Percentiles rank a stretch among this genome's conserved stretches.
phyloP scores from a whole-genome alignment of 2,113 vertebrate genomes.

The Chloropsis cyanopogon region DNA sequence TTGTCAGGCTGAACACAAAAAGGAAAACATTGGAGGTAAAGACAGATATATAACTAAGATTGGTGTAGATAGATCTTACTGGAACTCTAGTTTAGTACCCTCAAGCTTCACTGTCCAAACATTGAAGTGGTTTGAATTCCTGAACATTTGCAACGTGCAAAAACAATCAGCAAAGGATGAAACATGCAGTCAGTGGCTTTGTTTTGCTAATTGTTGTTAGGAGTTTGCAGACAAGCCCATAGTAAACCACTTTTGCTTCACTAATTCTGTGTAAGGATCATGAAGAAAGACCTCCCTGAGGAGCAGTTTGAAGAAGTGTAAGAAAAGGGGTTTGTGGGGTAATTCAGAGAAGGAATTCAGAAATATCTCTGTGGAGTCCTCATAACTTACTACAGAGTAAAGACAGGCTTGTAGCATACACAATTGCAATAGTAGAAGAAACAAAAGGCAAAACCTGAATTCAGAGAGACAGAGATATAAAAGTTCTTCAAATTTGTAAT shows the following conservation, averaged over 20 bases:
- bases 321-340: background rate
- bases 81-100: background rate
- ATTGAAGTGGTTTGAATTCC: background rate
- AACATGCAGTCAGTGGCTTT: background rate
- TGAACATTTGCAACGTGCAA: background rate
- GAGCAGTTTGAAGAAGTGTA: background rate
- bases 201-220: background rate
- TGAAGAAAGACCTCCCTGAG: background rate
- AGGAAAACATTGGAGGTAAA: background rate
- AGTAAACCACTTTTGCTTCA: background rate
- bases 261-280: background rate
- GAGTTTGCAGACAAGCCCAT: background rate
- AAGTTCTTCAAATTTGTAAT: background rate
- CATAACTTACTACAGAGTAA: background rate
- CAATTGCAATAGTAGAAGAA: background rate
- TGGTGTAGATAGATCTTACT: background rate
- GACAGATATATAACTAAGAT: background rate
- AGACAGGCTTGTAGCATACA: background rate
- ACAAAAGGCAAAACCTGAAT: background rate
- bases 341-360: background rate
- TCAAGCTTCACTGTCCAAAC: background rate
- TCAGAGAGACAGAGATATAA: background rate
- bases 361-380: background rate
- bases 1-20: background rate
- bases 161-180: background rate